phyloP scores from a whole-genome alignment of 2,113 vertebrate genomes.

The Protomyctophum bolini region DNA sequence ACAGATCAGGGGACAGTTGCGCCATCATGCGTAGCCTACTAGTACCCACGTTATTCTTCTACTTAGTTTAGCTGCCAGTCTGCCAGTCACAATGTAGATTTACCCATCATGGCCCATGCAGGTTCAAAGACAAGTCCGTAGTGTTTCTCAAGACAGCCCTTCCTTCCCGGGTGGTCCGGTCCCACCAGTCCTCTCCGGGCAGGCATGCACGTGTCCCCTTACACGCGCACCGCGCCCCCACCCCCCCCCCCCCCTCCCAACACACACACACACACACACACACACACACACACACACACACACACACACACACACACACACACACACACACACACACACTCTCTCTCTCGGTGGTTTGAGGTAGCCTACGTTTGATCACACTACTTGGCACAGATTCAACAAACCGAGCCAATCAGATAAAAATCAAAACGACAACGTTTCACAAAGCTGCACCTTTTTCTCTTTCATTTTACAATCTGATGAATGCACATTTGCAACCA shows the following conservation, averaged over 20 bases:
- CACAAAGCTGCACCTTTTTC: conserved; percentile 16
- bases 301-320: conserved; percentile 9
- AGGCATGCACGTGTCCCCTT: conserved; percentile 7
- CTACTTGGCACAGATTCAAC: conserved; percentile 31
- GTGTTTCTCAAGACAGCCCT: conserved; percentile 43
- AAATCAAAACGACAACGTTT: conserved; percentile 36
- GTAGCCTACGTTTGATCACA: conserved; percentile 31
- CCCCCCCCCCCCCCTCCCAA: conserved; percentile 37
- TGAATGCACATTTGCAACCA: too few species aligned
- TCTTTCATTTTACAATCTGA: too few species aligned
- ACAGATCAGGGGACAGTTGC: conserved; percentile 24
- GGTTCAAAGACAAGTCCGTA: conserved; percentile 47
- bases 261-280: not conserved
- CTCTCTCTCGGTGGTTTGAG: not conserved
- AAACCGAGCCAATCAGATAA: conserved; percentile 10
- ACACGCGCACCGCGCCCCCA: not conserved
- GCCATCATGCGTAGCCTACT: conserved; percentile 5
- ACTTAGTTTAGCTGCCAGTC: not conserved
- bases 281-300: not conserved
- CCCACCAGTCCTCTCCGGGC: conserved; percentile 39
- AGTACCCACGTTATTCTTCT: not conserved
- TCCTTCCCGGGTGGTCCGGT: conserved; percentile 62
- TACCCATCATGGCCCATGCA: not conserved
- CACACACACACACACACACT: not conserved
- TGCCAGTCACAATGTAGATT: conserved; percentile 33